A percentile compares a stretch with the other conserved stretches of the same genome.
These are phyloP conservation scores for Automeris io DNA, from an alignment of 2,888 invertebrate species.

Conservation along the genomic window DNA sequence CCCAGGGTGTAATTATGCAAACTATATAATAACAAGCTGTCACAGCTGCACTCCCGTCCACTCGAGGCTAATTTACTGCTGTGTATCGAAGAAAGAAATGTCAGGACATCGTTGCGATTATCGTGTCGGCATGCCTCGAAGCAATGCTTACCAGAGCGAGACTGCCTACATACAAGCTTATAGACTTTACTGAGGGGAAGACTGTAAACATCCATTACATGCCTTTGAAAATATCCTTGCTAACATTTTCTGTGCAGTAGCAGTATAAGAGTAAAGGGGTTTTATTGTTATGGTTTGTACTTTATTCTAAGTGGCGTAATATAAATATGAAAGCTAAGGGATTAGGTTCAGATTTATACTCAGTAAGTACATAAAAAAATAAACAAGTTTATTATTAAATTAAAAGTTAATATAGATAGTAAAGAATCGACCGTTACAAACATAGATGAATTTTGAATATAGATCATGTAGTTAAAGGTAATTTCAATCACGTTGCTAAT, in stretches of 20 bases:
- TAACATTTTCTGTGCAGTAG: not conserved
- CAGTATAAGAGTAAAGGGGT: not conserved
- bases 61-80: constrained; percentile 42
- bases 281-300: too few relatives aligned
- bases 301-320: too few relatives aligned
- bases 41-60: constrained; percentile 38
- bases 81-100: constrained; percentile 48
- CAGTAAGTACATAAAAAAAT: too few relatives aligned
- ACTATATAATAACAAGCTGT: constrained; percentile 63
- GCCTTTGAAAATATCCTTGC: not conserved
- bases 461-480: too few relatives aligned
- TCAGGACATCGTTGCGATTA: constrained; percentile 50
- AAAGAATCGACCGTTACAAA: too few relatives aligned
- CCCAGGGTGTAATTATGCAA: constrained; percentile 59
- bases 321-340: too few relatives aligned
- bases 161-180: constrained; percentile 1
- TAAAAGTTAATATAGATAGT: too few relatives aligned
- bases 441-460: too few relatives aligned
- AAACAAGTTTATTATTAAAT: too few relatives aligned
- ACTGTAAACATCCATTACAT: constrained; percentile 35
- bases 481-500: too few relatives aligned
- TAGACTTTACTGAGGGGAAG: constrained; percentile 22
- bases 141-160: constrained; percentile 33
- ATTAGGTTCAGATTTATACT: too few relatives aligned
- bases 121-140: constrained; percentile 47